These are phyloP conservation scores for Beroe ovata DNA, from an alignment of 37 sponge, comb jelly and placozoan species.

Conservation along the genomic window DNA sequence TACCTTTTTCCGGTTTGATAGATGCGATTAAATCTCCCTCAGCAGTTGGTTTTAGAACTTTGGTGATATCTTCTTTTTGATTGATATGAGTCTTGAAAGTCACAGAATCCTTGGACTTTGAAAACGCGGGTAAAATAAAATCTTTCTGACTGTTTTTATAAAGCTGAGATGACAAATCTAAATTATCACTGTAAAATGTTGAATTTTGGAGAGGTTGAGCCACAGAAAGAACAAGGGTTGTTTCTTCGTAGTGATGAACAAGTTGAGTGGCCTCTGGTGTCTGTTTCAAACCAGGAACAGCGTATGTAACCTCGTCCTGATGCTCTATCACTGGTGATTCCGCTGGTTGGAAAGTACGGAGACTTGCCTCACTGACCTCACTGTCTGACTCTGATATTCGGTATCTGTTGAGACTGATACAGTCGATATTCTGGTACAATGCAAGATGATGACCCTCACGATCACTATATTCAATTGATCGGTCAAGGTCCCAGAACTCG, in stretches of 20 bases:
- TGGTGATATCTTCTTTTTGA: no score
- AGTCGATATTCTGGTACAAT: constrained; percentile 52
- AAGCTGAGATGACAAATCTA: not conserved
- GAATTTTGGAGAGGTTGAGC: not conserved
- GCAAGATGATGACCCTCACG: not conserved
- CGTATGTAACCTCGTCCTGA: not conserved
- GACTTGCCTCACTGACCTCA: not conserved
- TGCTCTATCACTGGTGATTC: not conserved
- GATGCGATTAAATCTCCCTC: no score
- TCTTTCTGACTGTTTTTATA: not conserved
- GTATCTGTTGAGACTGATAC: constrained; percentile 15
- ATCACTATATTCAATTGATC: not conserved
- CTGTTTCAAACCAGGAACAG: not conserved
- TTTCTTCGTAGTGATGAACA: not conserved
- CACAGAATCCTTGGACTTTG: not conserved
- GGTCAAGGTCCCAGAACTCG: constrained; percentile 4
- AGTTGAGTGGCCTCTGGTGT: not conserved
- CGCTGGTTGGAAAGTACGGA: not conserved
- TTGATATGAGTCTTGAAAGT: not conserved
- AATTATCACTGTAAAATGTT: not conserved
- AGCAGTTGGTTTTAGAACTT: no score
- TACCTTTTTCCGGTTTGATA: no score
- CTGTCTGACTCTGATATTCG: constrained; percentile 17
- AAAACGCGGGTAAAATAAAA: not conserved
- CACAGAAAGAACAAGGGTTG: not conserved